phyloP scores from a whole-genome alignment of 1,140 invertebrate species.

The Macrobrachium rosenbergii region DNA sequence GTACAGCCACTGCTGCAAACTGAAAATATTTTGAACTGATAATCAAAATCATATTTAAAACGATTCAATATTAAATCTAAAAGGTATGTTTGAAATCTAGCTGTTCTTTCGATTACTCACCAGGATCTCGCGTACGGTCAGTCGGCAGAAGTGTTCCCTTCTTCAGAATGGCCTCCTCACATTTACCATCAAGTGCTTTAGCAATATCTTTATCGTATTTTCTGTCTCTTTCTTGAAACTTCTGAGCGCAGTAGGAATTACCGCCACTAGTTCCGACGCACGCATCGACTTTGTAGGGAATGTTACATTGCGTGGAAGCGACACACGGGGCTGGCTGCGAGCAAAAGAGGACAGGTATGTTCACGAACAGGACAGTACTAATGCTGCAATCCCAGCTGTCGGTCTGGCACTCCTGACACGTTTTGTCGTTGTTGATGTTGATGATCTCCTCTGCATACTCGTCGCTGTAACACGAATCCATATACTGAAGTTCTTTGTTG shows the following conservation, averaged over 20 bases:
- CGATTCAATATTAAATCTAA: no score
- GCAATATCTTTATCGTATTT: neutral
- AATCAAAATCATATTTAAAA: no score
- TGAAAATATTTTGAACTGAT: no score
- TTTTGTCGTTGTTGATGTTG: constrained; percentile 17
- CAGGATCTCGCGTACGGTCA: neutral
- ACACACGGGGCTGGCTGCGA: neutral
- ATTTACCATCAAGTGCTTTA: neutral
- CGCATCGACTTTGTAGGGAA: constrained; percentile 29
- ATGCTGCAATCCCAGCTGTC: neutral
- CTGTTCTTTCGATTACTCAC: no score
- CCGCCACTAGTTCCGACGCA: constrained; percentile 21
- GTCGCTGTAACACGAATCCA: neutral
- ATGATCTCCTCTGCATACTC: constrained; percentile 33
- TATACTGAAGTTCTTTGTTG: constrained; percentile 15
- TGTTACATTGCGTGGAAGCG: constrained; percentile 36
- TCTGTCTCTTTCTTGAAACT: neutral
- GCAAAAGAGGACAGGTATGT: constrained; percentile 46
- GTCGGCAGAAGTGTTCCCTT: neutral
- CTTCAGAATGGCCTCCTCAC: neutral
- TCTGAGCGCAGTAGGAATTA: neutral
- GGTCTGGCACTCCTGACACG: constrained; percentile 32
- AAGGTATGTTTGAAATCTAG: no score
- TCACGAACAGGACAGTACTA: neutral
- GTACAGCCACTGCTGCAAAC: no score